phyloP scores from a whole-genome alignment of 2,888 invertebrate species.

The Leucania comma region DNA sequence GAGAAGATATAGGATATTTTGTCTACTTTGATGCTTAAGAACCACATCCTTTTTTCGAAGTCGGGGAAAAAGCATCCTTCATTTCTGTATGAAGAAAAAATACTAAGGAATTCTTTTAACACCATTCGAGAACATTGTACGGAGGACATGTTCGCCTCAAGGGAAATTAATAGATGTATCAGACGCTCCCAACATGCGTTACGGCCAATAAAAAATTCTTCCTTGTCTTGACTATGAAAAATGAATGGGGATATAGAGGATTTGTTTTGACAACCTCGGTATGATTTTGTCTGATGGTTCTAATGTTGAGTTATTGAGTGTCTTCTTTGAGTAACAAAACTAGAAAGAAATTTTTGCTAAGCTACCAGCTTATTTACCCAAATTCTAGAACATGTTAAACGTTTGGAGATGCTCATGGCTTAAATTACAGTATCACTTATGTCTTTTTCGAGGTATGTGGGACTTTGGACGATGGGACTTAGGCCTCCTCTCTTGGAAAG shows the following conservation, averaged over 20 bases:
- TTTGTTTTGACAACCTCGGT: conserved; percentile 43
- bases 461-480: too few species aligned
- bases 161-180: conserved; percentile 72
- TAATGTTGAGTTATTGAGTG: neutral
- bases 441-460: too few species aligned
- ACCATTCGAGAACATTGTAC: conserved; percentile 41
- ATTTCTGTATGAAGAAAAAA: conserved; percentile 26
- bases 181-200: conserved; percentile 60
- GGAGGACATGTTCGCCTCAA: conserved; percentile 60
- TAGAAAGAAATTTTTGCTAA: neutral
- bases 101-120: conserved; percentile 52
- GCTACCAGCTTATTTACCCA: neutral
- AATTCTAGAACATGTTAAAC: too few species aligned
- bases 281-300: conserved; percentile 30
- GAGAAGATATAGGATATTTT: too few species aligned
- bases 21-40: too few species aligned
- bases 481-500: too few species aligned
- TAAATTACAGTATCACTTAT: too few species aligned
- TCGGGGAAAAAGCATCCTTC: conserved; percentile 16
- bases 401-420: too few species aligned
- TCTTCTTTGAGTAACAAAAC: neutral
- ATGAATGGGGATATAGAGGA: conserved; percentile 52
- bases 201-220: conserved; percentile 65
- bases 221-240: conserved; percentile 58
- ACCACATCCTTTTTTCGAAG: too few species aligned